Conservation (phyloP, 2,888 invertebrate species). For the Hirtodrosophila trivittata region DNA sequence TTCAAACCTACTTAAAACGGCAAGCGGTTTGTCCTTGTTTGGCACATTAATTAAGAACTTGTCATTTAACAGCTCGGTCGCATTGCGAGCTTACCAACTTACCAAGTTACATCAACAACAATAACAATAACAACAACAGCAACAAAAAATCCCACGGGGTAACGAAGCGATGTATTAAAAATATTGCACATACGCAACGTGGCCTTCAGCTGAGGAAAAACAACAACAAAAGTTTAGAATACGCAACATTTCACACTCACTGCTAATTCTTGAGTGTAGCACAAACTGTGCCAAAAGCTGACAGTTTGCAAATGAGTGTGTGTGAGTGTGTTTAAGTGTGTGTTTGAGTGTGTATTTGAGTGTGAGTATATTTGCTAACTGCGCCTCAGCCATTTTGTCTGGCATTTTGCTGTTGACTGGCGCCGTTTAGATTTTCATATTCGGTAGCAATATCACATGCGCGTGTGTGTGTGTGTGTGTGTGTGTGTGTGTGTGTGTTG, state of each 20-base stretch:
- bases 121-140: not conserved
- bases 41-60: slow-evolving; percentile 63
- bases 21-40: slow-evolving; percentile 33
- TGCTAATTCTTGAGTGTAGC: slow-evolving; percentile 35
- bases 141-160: slow-evolving; percentile 12
- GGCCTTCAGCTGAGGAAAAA: slow-evolving; percentile 39
- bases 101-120: slow-evolving; percentile 4
- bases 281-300: slow-evolving; percentile 48
- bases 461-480: not conserved
- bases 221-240: slow-evolving; percentile 21
- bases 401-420: slow-evolving; percentile 38
- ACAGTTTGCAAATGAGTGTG: slow-evolving; percentile 22
- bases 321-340: slow-evolving; percentile 1
- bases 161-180: slow-evolving; percentile 7
- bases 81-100: slow-evolving; percentile 28
- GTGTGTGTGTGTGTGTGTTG: slow-evolving; percentile 1
- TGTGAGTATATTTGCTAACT: slow-evolving; percentile 25
- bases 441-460: slow-evolving; percentile 1
- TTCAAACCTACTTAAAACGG: slow-evolving; percentile 25
- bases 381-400: slow-evolving; percentile 52
- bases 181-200: slow-evolving; percentile 61
- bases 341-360: not conserved
- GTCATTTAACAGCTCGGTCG: slow-evolving; percentile 45
- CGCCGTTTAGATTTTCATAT: slow-evolving; percentile 42
- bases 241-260: slow-evolving; percentile 41